Evolutionary conservation across 1,140 invertebrate genomes (phyloP).

Genomic region (Solenopsis fugax): DNA sequence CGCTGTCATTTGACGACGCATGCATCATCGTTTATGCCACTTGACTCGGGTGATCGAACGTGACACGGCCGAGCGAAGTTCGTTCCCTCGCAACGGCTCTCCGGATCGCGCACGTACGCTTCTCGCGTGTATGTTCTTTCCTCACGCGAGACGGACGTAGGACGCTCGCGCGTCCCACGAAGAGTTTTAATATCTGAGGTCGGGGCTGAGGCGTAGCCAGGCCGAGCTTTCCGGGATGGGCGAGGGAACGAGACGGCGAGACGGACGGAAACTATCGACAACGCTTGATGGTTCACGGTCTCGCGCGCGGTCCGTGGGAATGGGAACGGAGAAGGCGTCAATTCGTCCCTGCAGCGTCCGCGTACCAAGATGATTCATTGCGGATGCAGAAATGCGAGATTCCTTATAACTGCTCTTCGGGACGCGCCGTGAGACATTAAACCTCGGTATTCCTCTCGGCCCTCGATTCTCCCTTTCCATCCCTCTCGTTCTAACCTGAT

Average conservation of each 20-base stretch:
- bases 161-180: constrained; percentile 44
- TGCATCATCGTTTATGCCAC: constrained; percentile 77
- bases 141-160: not conserved
- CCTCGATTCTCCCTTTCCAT: constrained; percentile 25
- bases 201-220: not conserved
- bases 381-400: constrained; percentile 73
- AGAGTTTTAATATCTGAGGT: constrained; percentile 73
- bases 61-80: constrained; percentile 67
- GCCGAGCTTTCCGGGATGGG: constrained; percentile 23
- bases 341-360: constrained; percentile 47
- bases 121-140: not conserved
- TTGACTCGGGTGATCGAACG: constrained; percentile 75
- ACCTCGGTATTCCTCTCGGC: constrained; percentile 60
- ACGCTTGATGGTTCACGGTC: not conserved
- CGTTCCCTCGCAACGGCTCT: constrained; percentile 30
- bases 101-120: constrained; percentile 12
- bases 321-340: constrained; percentile 69
- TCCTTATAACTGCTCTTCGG: constrained; percentile 68
- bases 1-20: constrained; percentile 76
- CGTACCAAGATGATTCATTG: constrained; percentile 72
- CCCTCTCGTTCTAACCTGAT: constrained; percentile 25
- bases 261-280: constrained; percentile 24
- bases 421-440: constrained; percentile 74
- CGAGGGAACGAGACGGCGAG: not conserved
- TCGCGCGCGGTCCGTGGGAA: constrained; percentile 26